Evolutionary conservation across 2,797 vertebrate genomes (phyloP).

Genomic region (Takifugu ocellatus): DNA sequence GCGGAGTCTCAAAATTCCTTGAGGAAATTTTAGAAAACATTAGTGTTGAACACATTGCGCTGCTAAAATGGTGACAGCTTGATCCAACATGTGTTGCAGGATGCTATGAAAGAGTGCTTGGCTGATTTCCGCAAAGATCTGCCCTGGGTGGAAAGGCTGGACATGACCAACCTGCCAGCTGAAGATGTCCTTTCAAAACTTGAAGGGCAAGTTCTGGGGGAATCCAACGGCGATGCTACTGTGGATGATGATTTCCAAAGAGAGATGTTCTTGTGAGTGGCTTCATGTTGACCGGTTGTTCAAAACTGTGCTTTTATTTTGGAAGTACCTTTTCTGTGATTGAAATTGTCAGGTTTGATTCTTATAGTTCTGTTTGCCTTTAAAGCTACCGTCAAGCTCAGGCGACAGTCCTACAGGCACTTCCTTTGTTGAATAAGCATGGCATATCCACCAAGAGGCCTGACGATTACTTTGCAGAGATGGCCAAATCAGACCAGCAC

Average conservation of each 20-base stretch:
- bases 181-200: slow-evolving; percentile 53
- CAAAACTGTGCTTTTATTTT: too few relatives aligned
- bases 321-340: too few relatives aligned
- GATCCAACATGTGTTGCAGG: slow-evolving; percentile 62
- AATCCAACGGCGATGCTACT: slow-evolving; percentile 64
- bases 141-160: slow-evolving; percentile 89
- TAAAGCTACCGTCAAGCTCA: slow-evolving; percentile 92
- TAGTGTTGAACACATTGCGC: too few relatives aligned
- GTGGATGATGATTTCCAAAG: slow-evolving; percentile 93
- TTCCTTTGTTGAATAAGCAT: slow-evolving; percentile 82
- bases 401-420: slow-evolving; percentile 82
- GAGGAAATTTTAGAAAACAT: too few relatives aligned
- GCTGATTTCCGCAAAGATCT: slow-evolving; percentile 81
- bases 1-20: not conserved
- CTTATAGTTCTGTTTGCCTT: not conserved
- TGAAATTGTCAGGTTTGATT: too few relatives aligned
- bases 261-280: slow-evolving; percentile 94
- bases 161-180: slow-evolving; percentile 78
- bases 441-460: slow-evolving; percentile 87
- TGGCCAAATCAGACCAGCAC: slow-evolving; percentile 97
- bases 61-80: too few relatives aligned
- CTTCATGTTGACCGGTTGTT: too few relatives aligned
- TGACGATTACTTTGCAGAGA: slow-evolving; percentile 96
- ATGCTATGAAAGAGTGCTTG: slow-evolving; percentile 84
- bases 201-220: slow-evolving; percentile 40